A percentile compares a stretch with the other conserved stretches of the same genome.
phyloP scores from a whole-genome alignment of 2,797 vertebrate genomes.

The Pipistrellus pygmaeus region DNA sequence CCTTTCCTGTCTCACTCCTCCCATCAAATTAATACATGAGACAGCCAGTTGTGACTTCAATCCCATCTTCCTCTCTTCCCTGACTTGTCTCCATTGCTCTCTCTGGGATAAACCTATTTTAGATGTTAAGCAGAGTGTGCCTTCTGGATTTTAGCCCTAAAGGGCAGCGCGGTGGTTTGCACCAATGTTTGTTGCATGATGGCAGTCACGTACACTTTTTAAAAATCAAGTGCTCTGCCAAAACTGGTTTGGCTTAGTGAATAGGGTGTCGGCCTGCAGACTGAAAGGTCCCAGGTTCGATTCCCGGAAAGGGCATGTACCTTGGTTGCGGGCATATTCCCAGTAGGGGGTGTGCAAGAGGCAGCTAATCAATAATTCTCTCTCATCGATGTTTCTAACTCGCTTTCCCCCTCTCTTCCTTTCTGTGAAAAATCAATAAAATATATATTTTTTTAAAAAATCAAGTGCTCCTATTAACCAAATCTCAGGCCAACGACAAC shows the following conservation, averaged over 20 bases:
- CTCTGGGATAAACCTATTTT: not conserved
- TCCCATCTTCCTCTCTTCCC: not conserved
- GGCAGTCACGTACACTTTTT: not conserved
- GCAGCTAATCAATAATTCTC: too few species aligned
- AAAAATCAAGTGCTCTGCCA: not conserved
- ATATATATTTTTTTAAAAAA: not conserved
- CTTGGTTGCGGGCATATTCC: too few species aligned
- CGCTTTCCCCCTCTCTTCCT: too few species aligned
- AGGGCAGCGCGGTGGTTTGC: not conserved
- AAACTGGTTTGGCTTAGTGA: too few species aligned
- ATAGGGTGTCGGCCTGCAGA: too few species aligned
- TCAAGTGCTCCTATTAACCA: not conserved
- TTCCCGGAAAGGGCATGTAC: too few species aligned
- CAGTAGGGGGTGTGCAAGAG: too few species aligned
- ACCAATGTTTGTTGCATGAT: not conserved
- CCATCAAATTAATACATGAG: not conserved
- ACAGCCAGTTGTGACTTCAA: not conserved
- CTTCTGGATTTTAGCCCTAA: not conserved
- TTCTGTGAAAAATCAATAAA: too few species aligned
- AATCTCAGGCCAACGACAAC: constrained; percentile 3
- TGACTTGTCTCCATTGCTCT: not conserved
- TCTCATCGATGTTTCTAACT: too few species aligned
- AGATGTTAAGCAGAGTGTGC: not conserved
- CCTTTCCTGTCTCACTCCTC: not conserved
- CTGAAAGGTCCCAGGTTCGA: too few species aligned